Percentiles rank a stretch among this genome's conserved stretches.
phyloP scores from a whole-genome alignment of 2,888 invertebrate genomes.

The Lutraria lutraria region DNA sequence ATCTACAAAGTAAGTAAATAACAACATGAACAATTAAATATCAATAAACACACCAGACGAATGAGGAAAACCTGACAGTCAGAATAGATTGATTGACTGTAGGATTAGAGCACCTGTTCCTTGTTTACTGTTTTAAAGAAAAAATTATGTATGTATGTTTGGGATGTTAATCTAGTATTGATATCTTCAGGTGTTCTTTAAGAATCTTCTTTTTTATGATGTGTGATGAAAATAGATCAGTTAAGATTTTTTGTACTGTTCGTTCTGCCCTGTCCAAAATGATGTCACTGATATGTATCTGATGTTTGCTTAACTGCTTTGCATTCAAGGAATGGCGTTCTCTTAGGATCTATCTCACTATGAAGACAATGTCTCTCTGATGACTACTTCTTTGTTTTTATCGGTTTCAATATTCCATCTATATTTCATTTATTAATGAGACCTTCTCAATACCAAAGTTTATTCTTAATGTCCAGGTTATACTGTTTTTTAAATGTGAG shows the following conservation, averaged over 20 bases:
- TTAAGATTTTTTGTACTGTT: neutral
- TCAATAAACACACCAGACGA: neutral
- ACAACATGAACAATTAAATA: neutral
- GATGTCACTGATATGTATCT: neutral
- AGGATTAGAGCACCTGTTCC: slow-evolving; percentile 3
- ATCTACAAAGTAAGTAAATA: neutral
- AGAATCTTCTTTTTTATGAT: neutral
- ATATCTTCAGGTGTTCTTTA: neutral
- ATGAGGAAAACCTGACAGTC: slow-evolving; percentile 1
- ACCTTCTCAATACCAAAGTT: too few species aligned
- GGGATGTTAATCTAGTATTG: neutral
- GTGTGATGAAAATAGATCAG: neutral
- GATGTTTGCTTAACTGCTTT: neutral
- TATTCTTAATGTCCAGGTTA: too few species aligned
- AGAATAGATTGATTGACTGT: neutral
- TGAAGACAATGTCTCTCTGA: too few species aligned
- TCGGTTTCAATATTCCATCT: too few species aligned
- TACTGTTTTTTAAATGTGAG: too few species aligned
- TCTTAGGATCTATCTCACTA: too few species aligned
- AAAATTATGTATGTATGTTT: neutral
- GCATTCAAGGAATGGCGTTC: neutral
- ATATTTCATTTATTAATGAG: too few species aligned
- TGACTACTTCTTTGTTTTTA: too few species aligned
- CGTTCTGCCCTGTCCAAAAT: neutral
- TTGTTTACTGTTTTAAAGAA: neutral